These are phyloP conservation scores for Spodoptera littoralis DNA, from an alignment of 2,888 invertebrate genomes.

Conservation along the genomic window DNA sequence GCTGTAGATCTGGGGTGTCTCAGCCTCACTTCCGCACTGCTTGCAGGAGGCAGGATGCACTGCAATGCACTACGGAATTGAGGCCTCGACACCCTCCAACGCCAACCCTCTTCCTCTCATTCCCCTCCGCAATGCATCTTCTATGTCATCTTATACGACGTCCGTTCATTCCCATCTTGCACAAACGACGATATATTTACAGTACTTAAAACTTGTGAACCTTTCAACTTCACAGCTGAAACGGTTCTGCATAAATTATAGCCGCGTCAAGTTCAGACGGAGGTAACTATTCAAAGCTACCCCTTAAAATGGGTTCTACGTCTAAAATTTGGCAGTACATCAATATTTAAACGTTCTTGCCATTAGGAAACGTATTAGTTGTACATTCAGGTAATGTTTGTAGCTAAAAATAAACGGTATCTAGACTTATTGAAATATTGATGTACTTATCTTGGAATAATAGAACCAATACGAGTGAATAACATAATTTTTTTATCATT, in stretches of 20 bases:
- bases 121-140: conserved; percentile 54
- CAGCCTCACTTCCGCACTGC: conserved; percentile 97
- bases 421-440: too few species aligned
- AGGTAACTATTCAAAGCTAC: conserved; percentile 43
- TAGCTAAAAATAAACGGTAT: not conserved
- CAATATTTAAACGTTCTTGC: conserved; percentile 34
- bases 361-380: conserved; percentile 12
- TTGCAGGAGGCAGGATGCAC: conserved; percentile 95
- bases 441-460: too few species aligned
- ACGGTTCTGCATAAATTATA: conserved; percentile 47
- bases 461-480: too few species aligned
- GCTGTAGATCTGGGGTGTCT: conserved; percentile 77
- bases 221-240: conserved; percentile 44
- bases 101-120: conserved; percentile 55
- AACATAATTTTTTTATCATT: too few species aligned
- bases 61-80: conserved; percentile 99
- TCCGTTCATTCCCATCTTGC: conserved; percentile 43
- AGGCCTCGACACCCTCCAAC: conserved; percentile 90
- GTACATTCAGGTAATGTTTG: not conserved
- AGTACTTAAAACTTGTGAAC: conserved; percentile 36
- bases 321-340: conserved; percentile 31
- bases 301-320: conserved; percentile 22
- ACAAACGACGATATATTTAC: conserved; percentile 36
- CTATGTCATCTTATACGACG: conserved; percentile 47
- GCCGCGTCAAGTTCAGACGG: conserved; percentile 31